A percentile compares a stretch with the other conserved stretches of the same genome.
phyloP scores from a whole-genome alignment of 1,140 invertebrate species.

The Atta colombica region DNA sequence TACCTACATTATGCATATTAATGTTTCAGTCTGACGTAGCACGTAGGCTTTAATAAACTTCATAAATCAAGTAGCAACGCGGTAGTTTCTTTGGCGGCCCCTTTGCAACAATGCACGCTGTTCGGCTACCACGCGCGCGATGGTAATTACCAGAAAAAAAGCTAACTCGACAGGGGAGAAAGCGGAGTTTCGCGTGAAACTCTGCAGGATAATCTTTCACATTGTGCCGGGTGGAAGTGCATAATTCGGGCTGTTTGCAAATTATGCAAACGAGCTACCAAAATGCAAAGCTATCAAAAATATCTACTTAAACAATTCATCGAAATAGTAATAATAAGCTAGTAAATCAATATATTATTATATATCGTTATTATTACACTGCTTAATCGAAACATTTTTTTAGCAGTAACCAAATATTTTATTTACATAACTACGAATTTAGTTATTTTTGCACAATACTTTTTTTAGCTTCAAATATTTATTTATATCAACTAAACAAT shows the following conservation, averaged over 20 bases:
- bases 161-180: slow-evolving; percentile 53
- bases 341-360: not conserved
- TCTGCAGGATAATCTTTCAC: slow-evolving; percentile 70
- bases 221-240: slow-evolving; percentile 52
- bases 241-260: slow-evolving; percentile 55
- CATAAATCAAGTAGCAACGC: slow-evolving; percentile 57
- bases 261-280: slow-evolving; percentile 53
- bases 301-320: slow-evolving; percentile 3
- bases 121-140: slow-evolving; percentile 49
- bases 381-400: too few species aligned
- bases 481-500: too few species aligned
- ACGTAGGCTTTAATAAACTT: slow-evolving; percentile 60
- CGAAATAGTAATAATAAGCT: slow-evolving; percentile 8
- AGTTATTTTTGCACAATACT: too few species aligned
- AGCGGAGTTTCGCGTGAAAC: slow-evolving; percentile 62
- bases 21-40: slow-evolving; percentile 46
- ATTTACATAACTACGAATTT: too few species aligned
- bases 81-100: slow-evolving; percentile 45
- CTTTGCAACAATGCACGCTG: slow-evolving; percentile 48
- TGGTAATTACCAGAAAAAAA: slow-evolving; percentile 62
- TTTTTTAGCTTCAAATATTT: too few species aligned
- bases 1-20: slow-evolving; percentile 44
- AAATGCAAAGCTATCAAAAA: slow-evolving; percentile 20
- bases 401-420: too few species aligned
- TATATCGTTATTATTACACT: not conserved